Evolutionary conservation across 2,113 vertebrate genomes (phyloP), one percentile per base, ranked within the genome.

Genomic region (Barbus barbus): DNA sequence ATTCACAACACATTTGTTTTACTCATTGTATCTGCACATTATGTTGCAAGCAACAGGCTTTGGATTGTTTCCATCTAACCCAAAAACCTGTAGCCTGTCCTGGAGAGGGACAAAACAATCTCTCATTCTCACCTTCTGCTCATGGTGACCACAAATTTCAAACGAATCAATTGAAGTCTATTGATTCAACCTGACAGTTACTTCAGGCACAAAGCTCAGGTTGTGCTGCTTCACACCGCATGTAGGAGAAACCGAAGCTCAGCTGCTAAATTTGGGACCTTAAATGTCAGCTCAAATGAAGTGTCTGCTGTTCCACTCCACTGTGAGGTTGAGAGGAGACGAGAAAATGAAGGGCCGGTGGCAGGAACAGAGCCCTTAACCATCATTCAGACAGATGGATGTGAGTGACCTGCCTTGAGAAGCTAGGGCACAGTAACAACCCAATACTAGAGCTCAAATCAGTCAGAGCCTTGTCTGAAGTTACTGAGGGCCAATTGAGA

Each of bases 241-340:
- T 81, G 84, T 56, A 69, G 71, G 82, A 78, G 31, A 75, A 84
- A 58, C 87, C 46, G 82, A 79, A 67, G 36, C 53, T 69, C 60
- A 63, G 31, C 88, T 87, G 87, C 90, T 91, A 92, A 89, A 91
- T 86, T 91, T 91, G 89, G 84, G 56, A 84, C 73, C 81, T 83
- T 86, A 91, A 92, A 94, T 93, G 93, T 93, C 93, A 93, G 85
- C 90, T 89, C 65, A 44, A 81, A 86, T 89, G 83, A 88, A 83
- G 83, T 33, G n/a, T 56, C 60, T 53, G 56, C 22, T 85, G 75
- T 77, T 84, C 33, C 77, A 79, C 72, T 90, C 88, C 88, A 88
- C 89, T 84, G 82, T 88, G 86, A 84, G 78, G 88, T 82, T 78
- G 88, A 86, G 76, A 46, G 2, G 63, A 87, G 86, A 89, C 69